Conservation (phyloP, 2,888 invertebrate genomes). For the Melanostoma scalare region DNA sequence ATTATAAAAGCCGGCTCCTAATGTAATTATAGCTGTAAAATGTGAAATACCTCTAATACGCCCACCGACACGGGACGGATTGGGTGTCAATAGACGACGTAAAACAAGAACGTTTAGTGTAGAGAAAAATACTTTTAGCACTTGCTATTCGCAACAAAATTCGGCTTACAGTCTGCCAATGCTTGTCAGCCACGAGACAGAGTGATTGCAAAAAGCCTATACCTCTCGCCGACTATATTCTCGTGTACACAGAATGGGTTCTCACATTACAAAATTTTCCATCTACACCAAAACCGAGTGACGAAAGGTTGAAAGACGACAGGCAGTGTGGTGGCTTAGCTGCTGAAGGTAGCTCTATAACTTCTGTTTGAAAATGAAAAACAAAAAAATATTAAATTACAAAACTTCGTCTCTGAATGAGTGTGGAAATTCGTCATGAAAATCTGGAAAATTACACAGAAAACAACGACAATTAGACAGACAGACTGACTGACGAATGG, state of each 20-base stretch:
- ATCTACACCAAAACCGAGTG: slow-evolving; percentile 43
- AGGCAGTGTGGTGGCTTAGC: slow-evolving; percentile 4
- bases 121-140: slow-evolving; percentile 50
- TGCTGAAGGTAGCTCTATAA: neutral
- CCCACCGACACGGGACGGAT: slow-evolving; percentile 11
- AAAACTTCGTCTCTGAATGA: slow-evolving; percentile 58
- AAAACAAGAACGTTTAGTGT: slow-evolving; percentile 44
- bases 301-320: slow-evolving; percentile 53
- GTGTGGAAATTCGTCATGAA: slow-evolving; percentile 65
- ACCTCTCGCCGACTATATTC: neutral
- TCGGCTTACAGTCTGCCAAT: slow-evolving; percentile 36
- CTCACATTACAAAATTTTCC: slow-evolving; percentile 54
- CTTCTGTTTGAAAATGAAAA: slow-evolving; percentile 21
- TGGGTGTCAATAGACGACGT: slow-evolving; percentile 38
- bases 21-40: slow-evolving; percentile 58
- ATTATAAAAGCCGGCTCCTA: slow-evolving; percentile 19
- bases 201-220: slow-evolving; percentile 41
- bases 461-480: slow-evolving; percentile 9
- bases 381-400: slow-evolving; percentile 63
- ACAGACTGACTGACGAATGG: slow-evolving; percentile 11
- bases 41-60: slow-evolving; percentile 21
- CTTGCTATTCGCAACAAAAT: slow-evolving; percentile 41
- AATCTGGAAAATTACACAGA: slow-evolving; percentile 57
- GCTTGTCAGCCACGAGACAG: slow-evolving; percentile 21
- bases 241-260: slow-evolving; percentile 12